phyloP scores from a whole-genome alignment of 2,888 invertebrate species.

The Taphrorychus bicolor region DNA sequence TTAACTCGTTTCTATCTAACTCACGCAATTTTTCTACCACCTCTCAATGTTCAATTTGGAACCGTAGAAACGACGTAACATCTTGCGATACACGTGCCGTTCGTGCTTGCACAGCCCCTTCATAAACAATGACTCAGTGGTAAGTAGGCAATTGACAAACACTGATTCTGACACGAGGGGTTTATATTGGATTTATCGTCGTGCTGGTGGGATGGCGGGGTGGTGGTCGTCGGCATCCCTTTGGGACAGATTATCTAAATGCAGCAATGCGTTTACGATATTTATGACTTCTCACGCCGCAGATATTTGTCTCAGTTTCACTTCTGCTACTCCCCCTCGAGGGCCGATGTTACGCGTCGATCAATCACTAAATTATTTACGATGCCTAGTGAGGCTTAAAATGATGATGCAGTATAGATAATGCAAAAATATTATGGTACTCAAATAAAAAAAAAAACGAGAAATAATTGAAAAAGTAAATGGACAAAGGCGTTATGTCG shows the following conservation, averaged over 20 bases:
- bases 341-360: not conserved
- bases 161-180: slow-evolving; percentile 58
- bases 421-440: no score
- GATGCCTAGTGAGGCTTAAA: not conserved
- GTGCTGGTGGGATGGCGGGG: no score
- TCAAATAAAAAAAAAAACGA: no score
- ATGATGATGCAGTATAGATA: not conserved
- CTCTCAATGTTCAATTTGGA: not conserved
- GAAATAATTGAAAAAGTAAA: no score
- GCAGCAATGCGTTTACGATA: slow-evolving; percentile 57
- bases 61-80: no score
- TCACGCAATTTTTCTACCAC: not conserved
- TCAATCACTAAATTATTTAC: not conserved
- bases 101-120: not conserved
- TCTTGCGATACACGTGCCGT: not conserved
- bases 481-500: no score
- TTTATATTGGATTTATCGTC: slow-evolving; percentile 57
- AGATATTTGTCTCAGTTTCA: slow-evolving; percentile 57
- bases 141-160: slow-evolving; percentile 59
- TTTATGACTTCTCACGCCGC: slow-evolving; percentile 56
- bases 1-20: no score
- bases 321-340: slow-evolving; percentile 28
- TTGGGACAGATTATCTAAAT: slow-evolving; percentile 59
- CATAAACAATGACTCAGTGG: slow-evolving; percentile 55
- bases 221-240: slow-evolving; percentile 50